Base-by-base conservation (phyloP, 1,140 invertebrate species). In the Trichomalopsis sarcophagae region DNA sequence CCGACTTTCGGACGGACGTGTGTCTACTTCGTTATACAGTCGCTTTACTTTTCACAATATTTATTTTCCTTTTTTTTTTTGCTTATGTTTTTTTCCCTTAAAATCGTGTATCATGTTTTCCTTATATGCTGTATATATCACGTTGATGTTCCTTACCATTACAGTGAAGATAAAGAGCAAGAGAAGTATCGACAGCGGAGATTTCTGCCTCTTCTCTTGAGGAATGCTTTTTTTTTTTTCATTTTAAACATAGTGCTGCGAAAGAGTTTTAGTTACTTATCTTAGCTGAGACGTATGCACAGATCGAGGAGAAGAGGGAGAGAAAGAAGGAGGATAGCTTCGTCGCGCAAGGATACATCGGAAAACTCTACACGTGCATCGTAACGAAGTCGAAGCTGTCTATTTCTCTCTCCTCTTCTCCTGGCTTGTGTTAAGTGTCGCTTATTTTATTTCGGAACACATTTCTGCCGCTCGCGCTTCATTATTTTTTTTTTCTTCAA, bases 1-100 rank as follows among this genome's bases (percentile, higher is more conserved):
- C 89, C 88, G 86, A 84, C 82, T 86, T 84, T 84, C 86, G 89
- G 88, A 90, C 89, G 89, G 89, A 89, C 88, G 40, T 62, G 55
- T 62, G 55, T 87, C 87, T 88, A 87, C 78, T 79, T 33, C 71
- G n/a, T 62, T 62, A 62, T 82, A 75, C 14, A 71, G 10, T 71
- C 33, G 23, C 40, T 30, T 17, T 73, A 81, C 14, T 50, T 71
- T 71, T 81, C 14, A 33, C 36, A 81, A 50, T 55, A 83, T 76
- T 74, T 30, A 71, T 71, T 47, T 73, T n/a, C 0, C 10, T 50
- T 71, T 50, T 77, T 30, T 50, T 71, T 50, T 77, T 77, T 9
- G n/a, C 44, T 30, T 62, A 21, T 62, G 7, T 17, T 62, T n/a
- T n/a, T 62, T 62, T 62, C 17, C 55, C 55, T 62, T 62, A 55